Evolutionary conservation across 2,113 vertebrate species (phyloP).

Genomic region (Leiothrix lutea): DNA sequence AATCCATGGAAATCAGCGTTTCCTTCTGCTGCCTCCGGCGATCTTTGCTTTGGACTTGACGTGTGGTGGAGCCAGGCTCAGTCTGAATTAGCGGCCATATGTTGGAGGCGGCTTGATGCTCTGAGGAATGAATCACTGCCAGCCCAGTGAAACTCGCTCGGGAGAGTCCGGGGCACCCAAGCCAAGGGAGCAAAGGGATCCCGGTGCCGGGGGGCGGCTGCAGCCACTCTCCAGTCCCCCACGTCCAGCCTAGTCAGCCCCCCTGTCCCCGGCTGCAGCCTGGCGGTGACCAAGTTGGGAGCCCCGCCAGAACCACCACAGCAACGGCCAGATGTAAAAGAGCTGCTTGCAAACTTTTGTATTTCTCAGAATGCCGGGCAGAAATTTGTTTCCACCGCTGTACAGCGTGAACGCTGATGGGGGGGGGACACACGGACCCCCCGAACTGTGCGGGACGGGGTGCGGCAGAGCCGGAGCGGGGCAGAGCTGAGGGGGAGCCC

Average conservation of each 20-base stretch:
- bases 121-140: fast-evolving
- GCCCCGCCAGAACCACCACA: background rate
- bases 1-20: background rate
- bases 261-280: fast-evolving
- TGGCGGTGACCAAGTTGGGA: fast-evolving
- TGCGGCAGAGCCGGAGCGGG: background rate
- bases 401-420: fast-evolving
- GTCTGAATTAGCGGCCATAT: background rate
- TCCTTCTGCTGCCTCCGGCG: background rate
- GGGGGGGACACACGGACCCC: fast-evolving
- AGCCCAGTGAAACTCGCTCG: fast-evolving
- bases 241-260: fast-evolving
- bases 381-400: background rate
- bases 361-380: fast-evolving
- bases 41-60: background rate
- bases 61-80: background rate
- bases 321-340: fast-evolving
- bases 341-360: fast-evolving
- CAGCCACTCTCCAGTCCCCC: fast-evolving
- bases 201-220: fast-evolving
- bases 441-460: background rate
- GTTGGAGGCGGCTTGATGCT: background rate
- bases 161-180: fast-evolving
- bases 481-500: background rate
- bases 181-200: no score